Base-by-base conservation (phyloP, 2,888 invertebrate species). In the Aporophyla nigra region DNA sequence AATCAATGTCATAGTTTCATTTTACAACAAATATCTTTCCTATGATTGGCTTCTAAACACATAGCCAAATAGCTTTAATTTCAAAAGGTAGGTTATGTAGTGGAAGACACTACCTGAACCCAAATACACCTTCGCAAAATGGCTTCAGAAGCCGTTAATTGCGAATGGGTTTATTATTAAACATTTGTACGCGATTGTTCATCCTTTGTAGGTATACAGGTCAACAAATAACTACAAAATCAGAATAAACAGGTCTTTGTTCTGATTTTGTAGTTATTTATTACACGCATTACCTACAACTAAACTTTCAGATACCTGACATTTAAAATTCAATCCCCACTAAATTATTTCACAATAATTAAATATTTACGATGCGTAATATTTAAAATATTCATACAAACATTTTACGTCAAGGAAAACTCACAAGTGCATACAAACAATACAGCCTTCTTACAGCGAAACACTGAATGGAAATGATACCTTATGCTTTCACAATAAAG, bases 401-500 rank as follows among this genome's bases (percentile, higher is more conserved):
- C 14, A 69, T 77, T 54, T 65, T 53, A 19, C 70, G 0, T 58
- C 16, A 43, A 59, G 54, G 63, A 71, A 82, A 73, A 73, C 61
- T 40, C 51, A 75, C 33, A 58, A 53, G 21, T 33, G 51, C 61
- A 58, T 62, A 58, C 49, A 5, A 24, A 72, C 12, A 62, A 65
- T 51, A 51, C 14, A 46, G 51, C 33, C 21, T 51, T 54, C n/a
- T 54, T 56, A 33, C 33, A 40, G 51, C 51, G 16, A 14, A 27
- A 58, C 14, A 46, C 10, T 40, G 0, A 62, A 63, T 53, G 19
- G 0, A 78, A 78, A 76, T 43, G 0, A 24, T n/a, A 70, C 69
- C 56, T 71, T 78, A 82, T 43, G 6, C 16, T 9, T n/a, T 63
- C 5, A 0, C 74, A 78, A 85, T 85, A 83, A 83, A 61, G 86